Evolutionary conservation across 2,113 vertebrate species (phyloP).

Genomic region (Ifrita kowaldi): DNA sequence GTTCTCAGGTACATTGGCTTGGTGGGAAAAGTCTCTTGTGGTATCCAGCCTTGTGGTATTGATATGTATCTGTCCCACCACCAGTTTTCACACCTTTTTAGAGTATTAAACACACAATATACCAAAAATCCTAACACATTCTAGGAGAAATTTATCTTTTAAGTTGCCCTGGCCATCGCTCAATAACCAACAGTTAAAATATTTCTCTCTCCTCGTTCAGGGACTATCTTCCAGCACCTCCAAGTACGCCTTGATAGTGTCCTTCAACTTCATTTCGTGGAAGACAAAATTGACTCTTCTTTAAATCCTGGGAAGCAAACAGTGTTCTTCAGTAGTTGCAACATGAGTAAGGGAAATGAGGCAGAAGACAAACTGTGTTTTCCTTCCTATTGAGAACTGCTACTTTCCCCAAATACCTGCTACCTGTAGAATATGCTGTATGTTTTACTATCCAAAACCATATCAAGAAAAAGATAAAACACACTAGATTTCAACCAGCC

Average conservation of each 20-base stretch:
- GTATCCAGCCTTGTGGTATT: background rate
- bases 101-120: background rate
- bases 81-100: background rate
- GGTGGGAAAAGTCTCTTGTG: background rate
- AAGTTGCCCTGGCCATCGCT: background rate
- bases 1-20: background rate
- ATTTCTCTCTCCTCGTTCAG: background rate
- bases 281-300: background rate
- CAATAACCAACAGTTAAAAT: background rate
- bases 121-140: background rate
- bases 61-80: background rate
- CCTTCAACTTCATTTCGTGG: background rate
- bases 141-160: background rate
- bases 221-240: background rate
- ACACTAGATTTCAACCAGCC: background rate
- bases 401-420: background rate
- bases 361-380: background rate
- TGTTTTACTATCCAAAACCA: background rate
- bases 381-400: background rate
- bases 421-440: background rate
- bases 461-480: background rate
- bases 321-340: background rate
- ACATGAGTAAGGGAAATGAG: background rate
- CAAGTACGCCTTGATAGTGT: background rate
- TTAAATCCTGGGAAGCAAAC: background rate